These are phyloP conservation scores for Eupithecia pulchellata DNA, from an alignment of 2,888 invertebrate species.

Conservation along the genomic window DNA sequence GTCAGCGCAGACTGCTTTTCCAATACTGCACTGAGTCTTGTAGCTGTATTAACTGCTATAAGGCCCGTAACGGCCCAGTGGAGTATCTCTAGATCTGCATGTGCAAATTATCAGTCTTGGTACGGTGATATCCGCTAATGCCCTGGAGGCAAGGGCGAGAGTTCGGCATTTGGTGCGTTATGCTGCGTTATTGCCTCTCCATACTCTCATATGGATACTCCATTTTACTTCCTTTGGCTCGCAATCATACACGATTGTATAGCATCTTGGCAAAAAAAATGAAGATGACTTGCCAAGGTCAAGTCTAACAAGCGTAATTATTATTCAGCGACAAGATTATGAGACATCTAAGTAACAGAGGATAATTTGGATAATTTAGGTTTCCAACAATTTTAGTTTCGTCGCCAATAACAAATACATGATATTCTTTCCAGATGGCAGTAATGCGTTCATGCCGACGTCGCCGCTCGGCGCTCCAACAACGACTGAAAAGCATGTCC, in stretches of 20 bases:
- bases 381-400: neutral
- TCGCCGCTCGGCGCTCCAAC: slow-evolving; percentile 91
- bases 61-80: too few species aligned
- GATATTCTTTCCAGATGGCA: slow-evolving; percentile 58
- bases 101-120: too few species aligned
- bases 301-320: neutral
- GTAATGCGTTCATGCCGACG: slow-evolving; percentile 86
- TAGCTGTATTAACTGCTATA: slow-evolving; percentile 82
- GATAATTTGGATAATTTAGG: neutral
- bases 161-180: neutral
- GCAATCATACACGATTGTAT: neutral
- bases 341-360: neutral
- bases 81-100: too few species aligned
- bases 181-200: neutral
- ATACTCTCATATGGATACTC: neutral
- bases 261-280: neutral
- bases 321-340: neutral
- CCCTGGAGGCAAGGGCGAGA: neutral
- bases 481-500: slow-evolving; percentile 91
- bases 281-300: neutral
- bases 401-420: neutral
- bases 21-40: slow-evolving; percentile 81
- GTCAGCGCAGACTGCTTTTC: slow-evolving; percentile 89
- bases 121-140: neutral
- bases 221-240: too few species aligned